phyloP scores from a whole-genome alignment of 2,888 invertebrate genomes.

The Platycheirus albimanus region DNA sequence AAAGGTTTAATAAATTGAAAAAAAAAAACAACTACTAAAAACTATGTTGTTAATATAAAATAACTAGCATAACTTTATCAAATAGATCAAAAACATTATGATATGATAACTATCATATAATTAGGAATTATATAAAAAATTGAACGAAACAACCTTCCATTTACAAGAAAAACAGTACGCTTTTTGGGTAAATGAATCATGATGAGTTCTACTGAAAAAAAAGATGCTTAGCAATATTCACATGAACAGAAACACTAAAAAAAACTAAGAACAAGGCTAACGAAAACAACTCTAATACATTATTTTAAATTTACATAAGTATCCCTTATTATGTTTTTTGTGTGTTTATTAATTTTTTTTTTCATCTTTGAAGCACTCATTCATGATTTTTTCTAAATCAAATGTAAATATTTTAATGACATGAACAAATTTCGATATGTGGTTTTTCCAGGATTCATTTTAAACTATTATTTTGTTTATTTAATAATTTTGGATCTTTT shows the following conservation, averaged over 20 bases:
- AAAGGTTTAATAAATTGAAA: too few species aligned
- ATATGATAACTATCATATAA: slow-evolving; percentile 46
- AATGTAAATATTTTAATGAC: slow-evolving; percentile 43
- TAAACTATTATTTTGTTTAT: slow-evolving; percentile 5
- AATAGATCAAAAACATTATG: slow-evolving; percentile 13
- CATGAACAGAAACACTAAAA: too few species aligned
- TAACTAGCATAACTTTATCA: not conserved
- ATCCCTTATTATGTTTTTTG: slow-evolving; percentile 11
- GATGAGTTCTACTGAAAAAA: not conserved
- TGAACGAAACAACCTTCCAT: slow-evolving; percentile 53
- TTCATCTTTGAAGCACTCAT: slow-evolving; percentile 55
- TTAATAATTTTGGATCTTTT: slow-evolving; percentile 8
- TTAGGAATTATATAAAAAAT: slow-evolving; percentile 42
- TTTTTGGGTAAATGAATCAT: slow-evolving; percentile 4
- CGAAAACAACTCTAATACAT: slow-evolving; percentile 41
- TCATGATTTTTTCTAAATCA: slow-evolving; percentile 27
- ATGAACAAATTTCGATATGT: slow-evolving; percentile 50
- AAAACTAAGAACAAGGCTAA: not conserved
- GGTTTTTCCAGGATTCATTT: slow-evolving; percentile 10
- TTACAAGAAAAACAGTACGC: slow-evolving; percentile 39
- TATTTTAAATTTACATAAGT: not conserved
- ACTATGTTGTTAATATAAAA: not conserved
- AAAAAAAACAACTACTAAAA: not conserved
- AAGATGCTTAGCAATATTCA: not conserved
- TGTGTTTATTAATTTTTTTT: slow-evolving; percentile 45